Base-by-base conservation (phyloP, 1,140 invertebrate genomes). In the Drosophila grimshawi region DNA sequence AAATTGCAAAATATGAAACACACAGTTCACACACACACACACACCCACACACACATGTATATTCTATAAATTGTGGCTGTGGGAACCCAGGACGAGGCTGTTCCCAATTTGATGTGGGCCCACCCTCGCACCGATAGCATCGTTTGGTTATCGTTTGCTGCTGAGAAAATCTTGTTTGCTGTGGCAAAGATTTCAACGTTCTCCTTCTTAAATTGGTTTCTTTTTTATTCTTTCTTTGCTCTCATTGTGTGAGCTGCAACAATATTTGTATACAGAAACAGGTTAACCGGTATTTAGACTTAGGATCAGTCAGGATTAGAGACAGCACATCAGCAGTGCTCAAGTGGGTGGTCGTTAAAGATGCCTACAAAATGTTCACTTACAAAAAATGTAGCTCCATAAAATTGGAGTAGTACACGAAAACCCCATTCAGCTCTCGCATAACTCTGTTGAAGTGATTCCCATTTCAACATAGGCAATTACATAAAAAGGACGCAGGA, bases 111-210 rank as follows among this genome's bases (percentile, higher is more conserved):
- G 77, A 77, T 88, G 80, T 78, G 80, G 85, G 73, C 76, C 83
- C 83, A 83, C 83, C 83, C 80, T 80, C 85, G 70, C 77, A 30
- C 6, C 66, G 83, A 88, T 86, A 89, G 74, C 72, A 86, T 88
- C 85, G 62, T 19, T 19, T 19, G 19, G 19, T 52, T 64, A 72
- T 57, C 39, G 10, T 43, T 43, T 7, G 39, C 39, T 53, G 80
- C 76, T 88, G 80, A 88, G 83, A 88, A 86, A 88, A 86, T 86
- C 83, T 86, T 52, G 66, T 88, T 88, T 86, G 82, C 79, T 88
- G 82, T 80, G 82, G 83, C 82, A 63, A 61, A 72, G 55, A 49
- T 49, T 79, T 63, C 57, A 37, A 37, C 55, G 62, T 52, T 59
- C 45, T 39, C 4, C 30, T 43, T 7, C 33, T 11, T n/a, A 49